Base-by-base conservation (phyloP, 30 jellyfish, hydroid and myxozoan species). In the Morbakka virulenta region DNA sequence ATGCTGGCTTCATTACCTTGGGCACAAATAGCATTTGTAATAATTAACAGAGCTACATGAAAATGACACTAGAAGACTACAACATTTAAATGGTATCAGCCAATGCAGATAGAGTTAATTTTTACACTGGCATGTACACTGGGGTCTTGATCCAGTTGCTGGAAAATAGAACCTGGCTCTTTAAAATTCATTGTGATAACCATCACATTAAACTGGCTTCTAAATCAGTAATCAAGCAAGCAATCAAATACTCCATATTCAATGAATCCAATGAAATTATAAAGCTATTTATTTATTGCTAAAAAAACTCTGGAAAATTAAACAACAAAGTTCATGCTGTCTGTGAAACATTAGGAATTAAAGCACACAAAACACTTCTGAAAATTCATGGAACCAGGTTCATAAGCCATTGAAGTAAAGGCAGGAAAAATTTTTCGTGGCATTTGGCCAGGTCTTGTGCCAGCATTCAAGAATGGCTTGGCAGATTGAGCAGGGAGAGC, bases 161-260 rank as follows among this genome's bases (percentile, higher is more conserved):
- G 6, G 65, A 73, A 6, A 68, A 62, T 6, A 12, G 85, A 23
- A 84, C 51, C 4, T 73, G 85, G 85, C 85, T 73, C 24, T 24
- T 73, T 12, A 73, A 25, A 22, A 50, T 73, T 3, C 85, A 73
- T 28, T 73, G 85, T 53, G 29, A 50, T 67, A 73, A 73, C 28
- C 85, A 73, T 52, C 85, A 84, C 20, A 28, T 53, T 11, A 84
- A 73, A 65, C 31, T 73, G 66, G 78, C 78, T 22, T n/a, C 32
- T 14, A 66, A 66, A 28, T 69, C n/a, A n/a, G n/a, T n/a, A n/a
- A n/a, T n/a, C n/a, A n/a, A n/a, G n/a, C n/a, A n/a, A n/a, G n/a
- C n/a, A 21, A 24, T 66, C 25, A 6, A 21, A 12, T n/a, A 66
- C 69, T 4, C 72, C 32, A 24, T 4, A 6, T 66, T 66, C 71